These are phyloP conservation scores for Pseudomyrmex pallidus DNA, from an alignment of 1,140 invertebrate genomes.

Conservation along the genomic window DNA sequence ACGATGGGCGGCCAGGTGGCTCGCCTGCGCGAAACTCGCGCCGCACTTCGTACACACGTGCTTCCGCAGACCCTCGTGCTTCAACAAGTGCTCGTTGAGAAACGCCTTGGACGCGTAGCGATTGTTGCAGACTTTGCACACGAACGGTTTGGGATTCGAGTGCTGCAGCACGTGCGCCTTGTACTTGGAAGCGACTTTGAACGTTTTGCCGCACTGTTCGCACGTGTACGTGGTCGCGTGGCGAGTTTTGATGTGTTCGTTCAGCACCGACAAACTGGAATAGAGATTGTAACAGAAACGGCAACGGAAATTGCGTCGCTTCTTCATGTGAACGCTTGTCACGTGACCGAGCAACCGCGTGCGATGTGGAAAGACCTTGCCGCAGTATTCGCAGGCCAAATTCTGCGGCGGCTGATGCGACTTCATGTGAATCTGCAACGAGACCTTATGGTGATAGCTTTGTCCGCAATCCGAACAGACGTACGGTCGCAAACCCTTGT, in stretches of 20 bases:
- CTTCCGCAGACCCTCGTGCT: constrained; percentile 83
- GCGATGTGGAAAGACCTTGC: constrained; percentile 83
- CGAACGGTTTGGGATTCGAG: constrained; percentile 83
- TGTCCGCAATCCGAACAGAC: constrained; percentile 82
- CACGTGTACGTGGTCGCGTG: constrained; percentile 83
- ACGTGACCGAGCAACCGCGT: constrained; percentile 83
- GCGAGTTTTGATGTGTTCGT: constrained; percentile 83
- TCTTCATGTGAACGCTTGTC: constrained; percentile 83
- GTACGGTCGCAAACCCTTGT: constrained; percentile 83
- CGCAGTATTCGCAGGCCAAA: constrained; percentile 84
- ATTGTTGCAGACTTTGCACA: constrained; percentile 83
- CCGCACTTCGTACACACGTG: constrained; percentile 83
- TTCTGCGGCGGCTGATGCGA: constrained; percentile 84
- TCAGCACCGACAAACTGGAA: constrained; percentile 82
- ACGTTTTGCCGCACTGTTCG: constrained; percentile 82
- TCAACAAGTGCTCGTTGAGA: constrained; percentile 82
- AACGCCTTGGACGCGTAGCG: constrained; percentile 84
- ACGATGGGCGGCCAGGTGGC: constrained; percentile 83
- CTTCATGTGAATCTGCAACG: constrained; percentile 84
- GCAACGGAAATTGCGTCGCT: constrained; percentile 82
- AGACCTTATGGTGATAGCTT: constrained; percentile 84
- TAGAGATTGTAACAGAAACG: constrained; percentile 85
- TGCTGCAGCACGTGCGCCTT: constrained; percentile 83
- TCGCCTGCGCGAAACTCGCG: constrained; percentile 83
- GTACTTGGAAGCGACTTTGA: constrained; percentile 83